Evolutionary conservation across 2,797 vertebrate species (phyloP).

Genomic region (Girardinus metallicus): DNA sequence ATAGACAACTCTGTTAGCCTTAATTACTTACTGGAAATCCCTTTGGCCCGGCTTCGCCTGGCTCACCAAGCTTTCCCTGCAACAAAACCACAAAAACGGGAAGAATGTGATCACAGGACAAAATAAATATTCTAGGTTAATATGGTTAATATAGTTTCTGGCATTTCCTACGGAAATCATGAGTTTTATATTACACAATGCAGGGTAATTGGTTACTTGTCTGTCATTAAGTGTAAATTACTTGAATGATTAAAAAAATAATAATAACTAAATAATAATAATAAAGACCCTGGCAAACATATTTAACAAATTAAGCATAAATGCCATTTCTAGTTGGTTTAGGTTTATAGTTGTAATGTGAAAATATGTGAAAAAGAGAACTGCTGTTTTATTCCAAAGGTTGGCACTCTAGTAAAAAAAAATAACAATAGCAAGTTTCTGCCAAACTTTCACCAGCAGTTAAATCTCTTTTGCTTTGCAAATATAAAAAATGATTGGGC

Average conservation of each 20-base stretch:
- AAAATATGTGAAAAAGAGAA: background rate
- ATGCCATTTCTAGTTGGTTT: background rate
- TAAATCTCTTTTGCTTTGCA: background rate
- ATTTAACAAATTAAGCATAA: background rate
- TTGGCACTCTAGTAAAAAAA: background rate
- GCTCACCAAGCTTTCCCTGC: conserved; percentile 78
- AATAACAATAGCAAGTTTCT: background rate
- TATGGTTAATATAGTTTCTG: background rate
- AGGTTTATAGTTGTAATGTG: background rate
- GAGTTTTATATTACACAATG: background rate
- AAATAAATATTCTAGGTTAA: background rate
- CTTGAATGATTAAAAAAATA: background rate
- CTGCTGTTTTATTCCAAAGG: background rate
- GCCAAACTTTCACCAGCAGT: too few species aligned
- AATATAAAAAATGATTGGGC: background rate
- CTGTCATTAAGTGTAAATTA: background rate
- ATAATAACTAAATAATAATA: too few species aligned
- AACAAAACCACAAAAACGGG: conserved; percentile 8
- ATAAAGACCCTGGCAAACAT: background rate
- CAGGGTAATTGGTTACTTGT: background rate
- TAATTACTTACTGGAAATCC: conserved; percentile 81
- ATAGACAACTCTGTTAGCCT: conserved; percentile 39
- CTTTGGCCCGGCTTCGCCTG: conserved; percentile 72
- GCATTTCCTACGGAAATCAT: background rate
- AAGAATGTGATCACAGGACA: conserved; percentile 15